Evolutionary conservation across 2,797 vertebrate genomes (phyloP), one percentile per base, ranked within the genome.

Genomic region (Sebastes kiyomatsui): DNA sequence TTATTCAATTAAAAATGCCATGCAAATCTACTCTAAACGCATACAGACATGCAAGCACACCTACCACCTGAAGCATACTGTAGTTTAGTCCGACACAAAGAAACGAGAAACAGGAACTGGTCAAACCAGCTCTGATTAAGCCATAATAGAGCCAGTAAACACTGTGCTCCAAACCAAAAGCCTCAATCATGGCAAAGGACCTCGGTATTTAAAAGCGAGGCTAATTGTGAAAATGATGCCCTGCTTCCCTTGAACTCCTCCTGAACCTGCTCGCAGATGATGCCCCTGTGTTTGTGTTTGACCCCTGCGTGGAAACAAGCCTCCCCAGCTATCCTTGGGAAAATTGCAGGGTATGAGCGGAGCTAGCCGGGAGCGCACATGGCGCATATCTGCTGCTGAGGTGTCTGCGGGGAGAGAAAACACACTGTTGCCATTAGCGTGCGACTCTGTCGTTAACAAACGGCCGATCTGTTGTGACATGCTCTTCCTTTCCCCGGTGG

Each of bases 191-290:
- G 30, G 38, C 62, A 61, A 56, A 67, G 55, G 59, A 81, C 85
- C 84, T 83, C 33, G 4, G 52, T 58, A 84, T 67, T 88, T 87
- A 68, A 38, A 82, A 82, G 73, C 33, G 10, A 18, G 60, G 58
- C 82, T 84, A 89, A 92, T 93, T 87, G 68, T 75, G 81, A 84
- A 89, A 93, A 90, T 75, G 78, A 90, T 78, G 84, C 76, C 79
- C 66, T 54, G 79, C 58, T 86, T 90, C 77, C 88, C 88, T 88
- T 92, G 91, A 94, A 91, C 94, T 93, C 73, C 55, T 14, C 59
- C 49, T 92, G 93, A 95, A 92, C 93, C 84, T 75, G 33, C 62
- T 66, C 64, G 10, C 54, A 87, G 83, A 84, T 65, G 77, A 85
- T 74, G 87, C 55, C 86, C 86, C 54, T 16, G 22, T 46, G 72